Evolutionary conservation across 2,113 vertebrate genomes (phyloP).

Genomic region (Plectropomus leopardus): DNA sequence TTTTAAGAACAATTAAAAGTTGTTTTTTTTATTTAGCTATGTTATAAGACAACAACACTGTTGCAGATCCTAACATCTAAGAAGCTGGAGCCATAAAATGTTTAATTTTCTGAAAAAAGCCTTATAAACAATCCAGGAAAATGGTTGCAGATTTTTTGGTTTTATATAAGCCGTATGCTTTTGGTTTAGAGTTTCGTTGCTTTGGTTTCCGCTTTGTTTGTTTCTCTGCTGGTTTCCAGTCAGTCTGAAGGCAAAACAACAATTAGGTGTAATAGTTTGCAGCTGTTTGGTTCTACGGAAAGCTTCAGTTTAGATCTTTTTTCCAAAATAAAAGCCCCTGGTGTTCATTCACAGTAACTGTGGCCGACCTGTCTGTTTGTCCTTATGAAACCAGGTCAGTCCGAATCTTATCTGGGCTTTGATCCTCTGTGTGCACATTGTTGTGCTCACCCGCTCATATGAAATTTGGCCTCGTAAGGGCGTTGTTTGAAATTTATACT

Average conservation of each 20-base stretch:
- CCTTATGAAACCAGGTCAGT: background rate
- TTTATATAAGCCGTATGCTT: background rate
- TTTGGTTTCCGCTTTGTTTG: background rate
- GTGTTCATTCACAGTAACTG: background rate
- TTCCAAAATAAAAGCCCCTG: constrained; percentile 1
- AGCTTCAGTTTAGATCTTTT: background rate
- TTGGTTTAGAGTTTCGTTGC: background rate
- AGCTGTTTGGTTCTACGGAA: background rate
- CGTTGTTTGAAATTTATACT: too few relatives aligned
- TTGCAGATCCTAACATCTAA: background rate
- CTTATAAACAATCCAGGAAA: background rate
- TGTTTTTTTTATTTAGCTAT: background rate
- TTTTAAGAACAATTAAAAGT: background rate
- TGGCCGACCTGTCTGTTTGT: background rate
- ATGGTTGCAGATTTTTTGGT: background rate
- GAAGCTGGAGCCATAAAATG: background rate
- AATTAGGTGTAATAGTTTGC: background rate
- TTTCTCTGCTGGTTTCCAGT: background rate
- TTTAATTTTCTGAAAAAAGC: background rate
- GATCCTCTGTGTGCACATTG: background rate
- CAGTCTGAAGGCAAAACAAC: background rate
- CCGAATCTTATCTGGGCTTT: background rate
- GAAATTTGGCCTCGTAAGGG: background rate
- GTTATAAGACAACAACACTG: background rate
- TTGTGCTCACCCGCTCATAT: background rate